Evolutionary conservation across 1,140 invertebrate species (phyloP).

Genomic region (Zeugodacus cucurbitae): DNA sequence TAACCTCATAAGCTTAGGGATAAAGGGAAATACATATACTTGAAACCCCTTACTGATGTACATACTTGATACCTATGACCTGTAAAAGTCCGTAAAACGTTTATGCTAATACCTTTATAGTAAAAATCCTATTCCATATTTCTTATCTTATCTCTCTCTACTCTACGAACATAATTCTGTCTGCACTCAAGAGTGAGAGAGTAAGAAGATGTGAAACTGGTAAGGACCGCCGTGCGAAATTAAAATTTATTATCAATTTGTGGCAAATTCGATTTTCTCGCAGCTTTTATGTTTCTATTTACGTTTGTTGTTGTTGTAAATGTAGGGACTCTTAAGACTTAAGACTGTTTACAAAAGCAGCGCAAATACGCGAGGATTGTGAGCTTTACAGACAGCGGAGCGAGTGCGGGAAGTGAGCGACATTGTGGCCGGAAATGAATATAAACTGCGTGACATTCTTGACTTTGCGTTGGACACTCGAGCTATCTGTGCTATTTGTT

Average conservation of each 20-base stretch:
- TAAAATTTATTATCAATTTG: constrained; percentile 66
- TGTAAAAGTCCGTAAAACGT: too few relatives aligned
- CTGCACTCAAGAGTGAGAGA: neutral
- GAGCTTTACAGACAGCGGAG: neutral
- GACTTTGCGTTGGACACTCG: neutral
- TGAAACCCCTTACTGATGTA: too few relatives aligned
- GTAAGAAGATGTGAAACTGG: neutral
- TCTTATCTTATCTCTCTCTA: too few relatives aligned
- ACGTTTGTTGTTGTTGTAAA: neutral
- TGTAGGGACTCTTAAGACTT: neutral
- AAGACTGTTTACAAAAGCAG: neutral
- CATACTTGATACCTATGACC: too few relatives aligned
- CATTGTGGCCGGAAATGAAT: neutral
- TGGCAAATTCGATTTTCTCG: constrained; percentile 63
- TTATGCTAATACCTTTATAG: too few relatives aligned
- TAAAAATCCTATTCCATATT: too few relatives aligned
- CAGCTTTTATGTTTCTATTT: neutral
- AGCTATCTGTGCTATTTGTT: neutral
- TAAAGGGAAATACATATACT: too few relatives aligned
- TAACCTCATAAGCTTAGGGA: too few relatives aligned
- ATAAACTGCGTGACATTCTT: neutral
- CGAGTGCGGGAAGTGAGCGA: neutral
- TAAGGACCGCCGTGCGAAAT: constrained; percentile 44
- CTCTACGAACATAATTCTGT: too few relatives aligned
- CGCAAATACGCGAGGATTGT: neutral